Base-by-base conservation (phyloP, 2,888 invertebrate genomes). In the Nomada fucata region DNA sequence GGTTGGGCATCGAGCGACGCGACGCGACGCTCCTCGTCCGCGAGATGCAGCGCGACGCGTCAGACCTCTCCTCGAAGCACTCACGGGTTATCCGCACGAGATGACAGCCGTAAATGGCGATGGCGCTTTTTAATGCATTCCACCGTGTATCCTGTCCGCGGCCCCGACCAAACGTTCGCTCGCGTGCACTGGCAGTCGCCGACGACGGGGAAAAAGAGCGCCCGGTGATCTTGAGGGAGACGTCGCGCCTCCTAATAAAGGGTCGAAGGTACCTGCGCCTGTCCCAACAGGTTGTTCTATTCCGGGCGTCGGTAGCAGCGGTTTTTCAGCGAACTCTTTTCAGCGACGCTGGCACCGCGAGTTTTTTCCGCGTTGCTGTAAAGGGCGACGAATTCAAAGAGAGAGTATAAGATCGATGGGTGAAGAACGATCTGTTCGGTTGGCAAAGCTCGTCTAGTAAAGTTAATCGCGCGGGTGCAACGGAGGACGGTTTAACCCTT, bases 41-140 rank as follows among this genome's bases (percentile, higher is more conserved):
- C 61, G 63, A 29, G 52, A 71, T 57, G 47, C 67, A 69, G 2
- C 64, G 11, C 79, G 84, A 75, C 73, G 61, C 68, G 13, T 26
- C 42, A 18, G 18, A 44, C 26, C 42, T 23, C 60, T 57, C 42
- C 60, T 47, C 68, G 47, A 26, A 82, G 88, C 82, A 87, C 88
- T 88, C 87, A 83, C 87, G 76, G 86, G 87, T 90, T 90, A 89
- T 89, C 86, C 88, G 77, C 86, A 74, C 86, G 88, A 87, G 85
- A 89, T 86, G 86, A 85, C 87, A 81, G 75, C 88, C 85, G 82
- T 90, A 87, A 90, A 88, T 86, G 89, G 87, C 79, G 76, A 81
- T 78, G 83, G 77, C 65, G 80, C 79, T 86, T 89, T 88, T 89
- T 88, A 84, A 86, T 63, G 74, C 80, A 76, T 88, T 86, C 79